These are phyloP conservation scores for Acropternis orthonyx DNA, from an alignment of 2,797 vertebrate species.

Conservation along the genomic window DNA sequence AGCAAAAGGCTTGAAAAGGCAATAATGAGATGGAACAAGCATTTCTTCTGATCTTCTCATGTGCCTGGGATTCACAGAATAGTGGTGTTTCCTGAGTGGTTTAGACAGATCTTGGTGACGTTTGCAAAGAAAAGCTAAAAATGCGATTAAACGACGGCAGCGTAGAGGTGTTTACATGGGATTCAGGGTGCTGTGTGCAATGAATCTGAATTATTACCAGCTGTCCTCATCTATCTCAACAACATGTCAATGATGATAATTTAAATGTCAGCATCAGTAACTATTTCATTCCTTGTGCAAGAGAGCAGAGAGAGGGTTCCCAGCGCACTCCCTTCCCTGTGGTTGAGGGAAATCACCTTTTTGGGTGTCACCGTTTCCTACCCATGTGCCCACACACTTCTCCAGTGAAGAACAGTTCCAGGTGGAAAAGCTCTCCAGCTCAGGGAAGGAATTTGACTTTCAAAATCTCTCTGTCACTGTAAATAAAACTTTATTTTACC, in stretches of 20 bases:
- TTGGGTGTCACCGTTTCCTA: not conserved
- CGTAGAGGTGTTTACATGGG: not conserved
- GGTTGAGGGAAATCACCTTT: not conserved
- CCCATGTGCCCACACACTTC: not conserved
- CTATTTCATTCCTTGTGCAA: not conserved
- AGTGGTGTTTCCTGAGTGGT: not conserved
- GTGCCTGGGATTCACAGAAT: not conserved
- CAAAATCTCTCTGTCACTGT: not conserved
- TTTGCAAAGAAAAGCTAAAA: slow-evolving; percentile 34
- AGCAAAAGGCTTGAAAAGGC: not conserved
- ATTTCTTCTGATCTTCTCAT: not conserved
- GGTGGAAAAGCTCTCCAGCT: not conserved
- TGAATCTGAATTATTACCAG: slow-evolving; percentile 7
- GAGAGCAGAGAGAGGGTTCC: not conserved
- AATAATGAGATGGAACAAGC: not conserved
- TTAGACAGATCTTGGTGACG: not conserved
- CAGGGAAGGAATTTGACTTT: not conserved
- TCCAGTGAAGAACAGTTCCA: not conserved
- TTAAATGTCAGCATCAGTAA: slow-evolving; percentile 41
- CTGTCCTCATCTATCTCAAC: slow-evolving; percentile 16
- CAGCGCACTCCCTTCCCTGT: not conserved
- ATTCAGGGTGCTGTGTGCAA: not conserved
- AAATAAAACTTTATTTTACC: not conserved
- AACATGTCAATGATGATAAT: slow-evolving; percentile 2
- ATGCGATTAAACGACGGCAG: not conserved